These are phyloP conservation scores for Elysia crispata DNA, from an alignment of 2,888 invertebrate genomes.

Conservation along the genomic window DNA sequence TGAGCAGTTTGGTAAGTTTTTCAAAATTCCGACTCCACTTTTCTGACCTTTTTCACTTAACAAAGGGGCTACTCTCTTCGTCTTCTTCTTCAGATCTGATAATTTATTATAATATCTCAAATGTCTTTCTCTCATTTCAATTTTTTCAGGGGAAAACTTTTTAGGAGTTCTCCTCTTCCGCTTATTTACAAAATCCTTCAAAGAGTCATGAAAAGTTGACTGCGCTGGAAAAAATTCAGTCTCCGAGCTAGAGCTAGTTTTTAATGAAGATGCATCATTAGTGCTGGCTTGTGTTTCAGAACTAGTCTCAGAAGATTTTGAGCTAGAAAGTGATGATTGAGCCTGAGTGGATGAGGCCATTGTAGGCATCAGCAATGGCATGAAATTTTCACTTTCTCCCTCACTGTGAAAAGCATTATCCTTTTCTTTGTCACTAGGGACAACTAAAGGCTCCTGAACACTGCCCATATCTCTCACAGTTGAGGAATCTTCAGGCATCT, in stretches of 20 bases:
- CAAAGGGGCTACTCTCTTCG: background rate
- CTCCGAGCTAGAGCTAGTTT: conserved; percentile 28
- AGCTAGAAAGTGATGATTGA: background rate
- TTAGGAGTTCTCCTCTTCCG: conserved; percentile 36
- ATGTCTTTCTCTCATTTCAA: background rate
- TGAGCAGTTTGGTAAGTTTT: background rate
- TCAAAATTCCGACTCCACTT: background rate
- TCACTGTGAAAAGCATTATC: conserved; percentile 29
- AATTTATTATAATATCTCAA: background rate
- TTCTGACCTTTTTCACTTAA: too few species aligned
- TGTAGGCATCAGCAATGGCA: conserved; percentile 40
- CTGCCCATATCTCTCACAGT: background rate
- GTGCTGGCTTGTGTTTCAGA: background rate
- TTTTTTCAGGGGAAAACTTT: background rate
- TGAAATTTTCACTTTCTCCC: background rate
- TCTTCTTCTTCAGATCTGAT: background rate
- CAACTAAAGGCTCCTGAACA: background rate
- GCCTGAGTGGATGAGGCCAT: conserved; percentile 1
- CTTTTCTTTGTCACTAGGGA: background rate
- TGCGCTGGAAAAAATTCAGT: conserved; percentile 32
- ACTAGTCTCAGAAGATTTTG: conserved; percentile 15
- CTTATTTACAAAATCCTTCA: conserved; percentile 4
- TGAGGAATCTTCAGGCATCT: background rate
- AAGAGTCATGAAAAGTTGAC: conserved; percentile 30
- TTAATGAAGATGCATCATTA: background rate